Evolutionary conservation across 2,797 vertebrate genomes (phyloP), one percentile per base, ranked within the genome.

Genomic region (Hyperoplus lanceolatus): DNA sequence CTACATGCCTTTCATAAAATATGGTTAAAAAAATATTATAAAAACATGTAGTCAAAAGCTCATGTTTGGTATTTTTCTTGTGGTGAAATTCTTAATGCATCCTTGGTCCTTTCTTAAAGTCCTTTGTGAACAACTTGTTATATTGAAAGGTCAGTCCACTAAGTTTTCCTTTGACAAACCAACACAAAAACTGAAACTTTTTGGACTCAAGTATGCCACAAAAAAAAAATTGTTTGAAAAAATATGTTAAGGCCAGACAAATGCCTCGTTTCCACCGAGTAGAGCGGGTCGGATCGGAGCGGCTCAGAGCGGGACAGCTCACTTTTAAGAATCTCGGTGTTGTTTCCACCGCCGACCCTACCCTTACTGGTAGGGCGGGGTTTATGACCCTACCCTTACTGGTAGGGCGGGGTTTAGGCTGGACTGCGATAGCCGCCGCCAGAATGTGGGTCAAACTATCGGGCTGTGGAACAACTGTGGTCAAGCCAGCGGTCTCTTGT

Each of bases 81-180:
- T 43, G 63, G 6, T 51, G 3, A 69, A 59, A 45, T 18, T 49
- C 0, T 18, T 8, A 16, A 36, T 43, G 70, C 56, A 49, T 58
- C 42, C 29, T 62, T 50, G 4, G 41, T 36, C 75, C 66, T 56
- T 38, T 43, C 45, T 39, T 6, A 14, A 50, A 79, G 50, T 8
- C 8, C 13, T 68, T 54, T 57, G 6, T 50, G 41, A 76, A 68
- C 15, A 67, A 42, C 41, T 21, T 53, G 14, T 67, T 55, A 42
- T 73, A 49, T 65, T 55, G 65, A 82, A 9, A 39, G 54, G 53
- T 75, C 53, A 43, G 42, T 3, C 4, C 16, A 48, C 53, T 38
- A 42, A 70, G 16, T 75, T 79, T 56, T 51, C 51, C 42, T 73
- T 21, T 53, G 8, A 64, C 8, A 42, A 73, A 83, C 75, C 59